Evolutionary conservation across 2,888 invertebrate genomes (phyloP), one percentile per base, ranked within the genome.

Genomic region (Spicauda simplicius): DNA sequence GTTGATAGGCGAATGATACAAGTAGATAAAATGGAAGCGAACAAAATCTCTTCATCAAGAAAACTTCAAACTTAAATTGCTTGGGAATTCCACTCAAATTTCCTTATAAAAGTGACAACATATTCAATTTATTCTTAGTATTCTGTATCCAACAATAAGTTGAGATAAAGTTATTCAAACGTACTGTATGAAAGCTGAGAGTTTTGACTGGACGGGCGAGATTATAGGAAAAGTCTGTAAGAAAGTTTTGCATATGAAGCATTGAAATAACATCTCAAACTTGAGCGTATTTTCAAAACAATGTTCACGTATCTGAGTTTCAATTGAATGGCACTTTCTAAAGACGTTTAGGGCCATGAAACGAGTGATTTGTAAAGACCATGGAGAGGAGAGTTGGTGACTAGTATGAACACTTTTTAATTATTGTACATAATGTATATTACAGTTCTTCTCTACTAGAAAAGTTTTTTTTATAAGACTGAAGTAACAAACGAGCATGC

Each of bases 281-380:
- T 62, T 33, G 14, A 58, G 50, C 37, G 57, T 64, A 50, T 58
- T 64, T 64, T 64, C 37, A 58, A 65, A 65, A 65, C 64, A 65
- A 53, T 59, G 52, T 58, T 58, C 58, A n/a, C 41, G 53, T 41
- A 58, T 58, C 12, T 37, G 45, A 45, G 25, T 65, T 59, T 16
- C 62, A 18, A 53, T 30, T 56, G 53, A 57, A 52, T 20, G 19
- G 41, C 41, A 45, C 58, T 63, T 68, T 55, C 41, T 12, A 14
- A 53, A 25, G 48, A 48, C 16, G 4, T 16, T n/a, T n/a, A 8
- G 48, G 48, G 48, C 48, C 16, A 48, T 16, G 16, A 48, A 48
- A 48, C 16, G 16, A 2, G 48, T 8, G 33, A 10, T 33, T 33
- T 33, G 33, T 33, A 25, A 25, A 25, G 25, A 5, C 25, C 25